Evolutionary conservation across 2,888 invertebrate species (phyloP).

Genomic region (Lottia gigantea): DNA sequence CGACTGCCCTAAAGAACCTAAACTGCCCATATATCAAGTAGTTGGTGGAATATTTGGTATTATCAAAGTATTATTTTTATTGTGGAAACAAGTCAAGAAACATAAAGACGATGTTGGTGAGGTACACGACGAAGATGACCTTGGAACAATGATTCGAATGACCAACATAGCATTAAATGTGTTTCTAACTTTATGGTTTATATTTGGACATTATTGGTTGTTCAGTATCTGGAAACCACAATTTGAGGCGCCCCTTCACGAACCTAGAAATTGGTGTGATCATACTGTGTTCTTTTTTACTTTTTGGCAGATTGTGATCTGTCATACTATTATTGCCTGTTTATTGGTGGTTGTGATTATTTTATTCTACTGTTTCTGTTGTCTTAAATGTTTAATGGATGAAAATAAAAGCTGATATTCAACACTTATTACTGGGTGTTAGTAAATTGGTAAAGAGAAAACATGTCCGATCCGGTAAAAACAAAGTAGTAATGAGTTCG

Average conservation of each 20-base stretch:
- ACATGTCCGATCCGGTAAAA: too few relatives aligned
- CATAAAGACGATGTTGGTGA: constrained; percentile 65
- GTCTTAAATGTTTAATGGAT: constrained; percentile 33
- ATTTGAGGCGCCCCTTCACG: constrained; percentile 78
- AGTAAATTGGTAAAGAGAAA: too few relatives aligned
- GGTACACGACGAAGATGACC: constrained; percentile 56
- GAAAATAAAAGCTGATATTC: constrained; percentile 28
- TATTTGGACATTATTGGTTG: constrained; percentile 84
- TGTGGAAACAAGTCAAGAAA: constrained; percentile 76
- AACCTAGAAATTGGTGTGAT: constrained; percentile 85
- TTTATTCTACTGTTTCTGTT: constrained; percentile 45
- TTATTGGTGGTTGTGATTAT: constrained; percentile 37
- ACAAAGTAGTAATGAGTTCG: too few relatives aligned
- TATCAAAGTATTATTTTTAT: constrained; percentile 73
- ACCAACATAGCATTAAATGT: constrained; percentile 77
- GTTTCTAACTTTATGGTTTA: constrained; percentile 82
- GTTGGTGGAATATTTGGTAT: constrained; percentile 84
- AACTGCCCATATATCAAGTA: constrained; percentile 84
- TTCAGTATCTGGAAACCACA: constrained; percentile 82
- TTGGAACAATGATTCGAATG: constrained; percentile 73
- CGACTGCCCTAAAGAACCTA: constrained; percentile 82
- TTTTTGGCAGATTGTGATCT: constrained; percentile 78
- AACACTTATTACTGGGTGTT: not conserved
- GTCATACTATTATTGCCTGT: constrained; percentile 75
- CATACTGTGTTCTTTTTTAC: constrained; percentile 82